Evolutionary conservation across 2,113 vertebrate genomes (phyloP), one percentile per base, ranked within the genome.

Genomic region (Otis tarda): DNA sequence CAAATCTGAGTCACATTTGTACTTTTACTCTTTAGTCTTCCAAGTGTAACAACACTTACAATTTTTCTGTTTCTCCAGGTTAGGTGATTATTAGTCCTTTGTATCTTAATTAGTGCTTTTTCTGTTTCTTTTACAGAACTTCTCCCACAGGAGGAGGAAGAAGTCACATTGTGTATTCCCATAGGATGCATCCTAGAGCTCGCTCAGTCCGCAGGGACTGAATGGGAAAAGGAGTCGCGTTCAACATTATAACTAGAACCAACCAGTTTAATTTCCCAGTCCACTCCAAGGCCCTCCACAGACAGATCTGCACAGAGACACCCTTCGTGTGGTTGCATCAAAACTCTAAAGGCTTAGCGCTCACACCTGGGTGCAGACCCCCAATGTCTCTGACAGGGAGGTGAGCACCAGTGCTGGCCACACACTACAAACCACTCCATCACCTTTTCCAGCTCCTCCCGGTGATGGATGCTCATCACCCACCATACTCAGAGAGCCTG

Each of bases 381-480:
- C 3, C 0, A 0, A 3, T 4, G 16, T 24, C 53, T 31, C 12
- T 10, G 21, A 7, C 1, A 0, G 15, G 53, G n/a, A 55, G 7
- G 16, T 2, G 33, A 69, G 35, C 27, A 7, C 17, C 70, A 57
- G 35, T 2, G 3, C 30, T 16, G 17, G 53, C n/a, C 3, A 1
- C 2, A 23, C 27, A 2, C 28, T 9, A 27, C 50, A 33, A 61
- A 39, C 22, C 60, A 7, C 3, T 22, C 49, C 4, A 4, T 3
- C 47, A 7, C 59, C 31, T 21, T 33, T 33, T 24, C 73, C 11
- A 28, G 11, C 47, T 18, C 1, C 4, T 6, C 28, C 11, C 37
- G 23, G 16, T 7, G 41, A 43, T 43, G 41, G 41, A 43, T 43
- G 41, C 41, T 16, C 23, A 3, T 6, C 21, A 4, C 33, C 57